These are phyloP conservation scores for Chelon auratus DNA, from an alignment of 2,797 vertebrate species.

Conservation along the genomic window DNA sequence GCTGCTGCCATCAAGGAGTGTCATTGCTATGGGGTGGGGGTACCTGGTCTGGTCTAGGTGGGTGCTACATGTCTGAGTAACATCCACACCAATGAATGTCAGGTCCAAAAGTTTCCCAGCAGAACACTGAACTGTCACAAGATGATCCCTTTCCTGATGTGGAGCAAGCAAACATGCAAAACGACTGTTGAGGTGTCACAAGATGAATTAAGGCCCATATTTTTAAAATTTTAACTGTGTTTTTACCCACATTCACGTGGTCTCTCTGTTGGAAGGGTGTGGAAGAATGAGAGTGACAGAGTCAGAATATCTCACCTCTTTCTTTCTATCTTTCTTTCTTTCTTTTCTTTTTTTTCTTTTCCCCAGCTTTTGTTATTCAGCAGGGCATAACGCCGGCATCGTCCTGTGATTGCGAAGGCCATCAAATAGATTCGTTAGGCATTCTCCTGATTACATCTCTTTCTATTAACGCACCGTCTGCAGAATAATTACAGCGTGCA, in stretches of 20 bases:
- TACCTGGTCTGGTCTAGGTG: too few relatives aligned
- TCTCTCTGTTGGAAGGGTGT: not conserved
- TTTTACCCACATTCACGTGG: conserved; percentile 3
- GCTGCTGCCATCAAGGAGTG: too few relatives aligned
- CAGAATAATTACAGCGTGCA: conserved; percentile 37
- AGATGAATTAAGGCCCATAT: too few relatives aligned
- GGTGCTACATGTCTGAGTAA: too few relatives aligned
- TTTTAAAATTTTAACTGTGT: not conserved
- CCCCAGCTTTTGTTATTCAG: conserved; percentile 18
- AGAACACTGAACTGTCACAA: too few relatives aligned
- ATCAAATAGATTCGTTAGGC: conserved; percentile 35
- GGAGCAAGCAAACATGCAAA: too few relatives aligned
- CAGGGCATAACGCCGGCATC: conserved; percentile 15
- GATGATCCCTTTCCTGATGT: too few relatives aligned
- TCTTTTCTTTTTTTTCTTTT: not conserved
- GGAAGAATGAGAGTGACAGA: not conserved
- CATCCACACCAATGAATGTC: too few relatives aligned
- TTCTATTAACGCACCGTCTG: conserved; percentile 33
- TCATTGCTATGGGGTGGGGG: too few relatives aligned
- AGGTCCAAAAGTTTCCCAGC: too few relatives aligned
- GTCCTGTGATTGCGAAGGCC: conserved; percentile 30
- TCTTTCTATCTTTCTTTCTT: conserved; percentile 3
- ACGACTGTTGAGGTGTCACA: too few relatives aligned
- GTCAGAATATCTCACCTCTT: not conserved
- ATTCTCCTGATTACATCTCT: conserved; percentile 47